Conservation (phyloP, 2,113 vertebrate genomes). For the Protobothrops flavoviridis region DNA sequence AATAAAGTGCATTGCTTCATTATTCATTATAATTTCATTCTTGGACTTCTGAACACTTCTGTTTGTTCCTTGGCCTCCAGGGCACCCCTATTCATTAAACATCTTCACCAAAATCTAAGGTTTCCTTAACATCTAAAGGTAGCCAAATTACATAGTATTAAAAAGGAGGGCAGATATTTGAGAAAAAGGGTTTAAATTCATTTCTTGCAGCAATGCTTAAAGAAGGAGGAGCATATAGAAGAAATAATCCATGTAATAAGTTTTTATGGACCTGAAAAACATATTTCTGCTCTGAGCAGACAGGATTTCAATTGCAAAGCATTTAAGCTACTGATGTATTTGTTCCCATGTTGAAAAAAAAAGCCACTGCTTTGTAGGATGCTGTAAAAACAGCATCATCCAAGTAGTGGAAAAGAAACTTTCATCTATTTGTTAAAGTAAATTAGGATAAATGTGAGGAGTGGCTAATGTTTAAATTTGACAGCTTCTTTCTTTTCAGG, state of each 20-base stretch:
- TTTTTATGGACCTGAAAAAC: not conserved
- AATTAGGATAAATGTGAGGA: not conserved
- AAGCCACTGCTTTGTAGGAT: not conserved
- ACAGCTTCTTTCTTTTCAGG: not conserved
- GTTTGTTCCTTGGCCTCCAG: not conserved
- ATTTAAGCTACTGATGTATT: not conserved
- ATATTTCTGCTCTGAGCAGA: not conserved
- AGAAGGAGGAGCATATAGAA: not conserved
- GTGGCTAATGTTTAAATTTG: not conserved
- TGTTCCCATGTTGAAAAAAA: not conserved
- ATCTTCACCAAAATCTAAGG: not conserved
- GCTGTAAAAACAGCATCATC: not conserved
- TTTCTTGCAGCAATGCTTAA: not conserved
- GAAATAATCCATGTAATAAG: not conserved
- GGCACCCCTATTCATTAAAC: not conserved
- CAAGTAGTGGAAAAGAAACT: not conserved
- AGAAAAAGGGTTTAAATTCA: not conserved
- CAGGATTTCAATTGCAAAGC: not conserved
- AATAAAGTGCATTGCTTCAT: not conserved
- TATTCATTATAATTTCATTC: not conserved
- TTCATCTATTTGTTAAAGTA: not conserved
- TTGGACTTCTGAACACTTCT: not conserved
- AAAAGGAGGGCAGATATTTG: not conserved
- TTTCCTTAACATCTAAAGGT: not conserved
- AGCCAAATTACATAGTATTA: not conserved